Evolutionary conservation across 2,797 vertebrate species (phyloP).

Genomic region (Agapornis canus): DNA sequence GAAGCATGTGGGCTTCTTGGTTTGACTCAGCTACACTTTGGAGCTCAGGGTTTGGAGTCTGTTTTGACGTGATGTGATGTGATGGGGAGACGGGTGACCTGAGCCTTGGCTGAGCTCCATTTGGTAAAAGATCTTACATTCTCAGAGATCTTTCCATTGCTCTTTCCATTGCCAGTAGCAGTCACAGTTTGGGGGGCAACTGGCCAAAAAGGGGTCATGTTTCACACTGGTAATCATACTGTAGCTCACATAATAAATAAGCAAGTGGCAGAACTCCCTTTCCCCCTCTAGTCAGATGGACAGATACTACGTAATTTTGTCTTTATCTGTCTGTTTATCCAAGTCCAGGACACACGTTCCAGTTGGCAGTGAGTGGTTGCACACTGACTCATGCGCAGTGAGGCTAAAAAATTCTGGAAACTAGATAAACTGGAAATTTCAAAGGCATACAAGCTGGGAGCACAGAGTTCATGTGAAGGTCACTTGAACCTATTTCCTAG

Average conservation of each 20-base stretch:
- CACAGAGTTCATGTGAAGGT: slow-evolving; percentile 58
- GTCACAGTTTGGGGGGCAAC: slow-evolving; percentile 69
- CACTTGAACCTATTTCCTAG: slow-evolving; percentile 48
- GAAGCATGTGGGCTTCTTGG: slow-evolving; percentile 17
- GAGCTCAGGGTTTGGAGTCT: slow-evolving; percentile 52
- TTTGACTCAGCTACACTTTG: slow-evolving; percentile 48
- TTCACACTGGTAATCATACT: slow-evolving; percentile 71
- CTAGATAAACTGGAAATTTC: slow-evolving; percentile 54
- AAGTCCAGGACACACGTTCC: slow-evolving; percentile 1
- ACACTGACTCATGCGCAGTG: not conserved
- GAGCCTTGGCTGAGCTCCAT: slow-evolving; percentile 71
- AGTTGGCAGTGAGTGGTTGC: slow-evolving; percentile 16
- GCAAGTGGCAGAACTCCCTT: slow-evolving; percentile 57
- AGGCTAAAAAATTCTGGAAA: slow-evolving; percentile 32
- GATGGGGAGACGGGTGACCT: slow-evolving; percentile 59
- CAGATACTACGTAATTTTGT: slow-evolving; percentile 52
- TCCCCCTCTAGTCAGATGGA: not conserved
- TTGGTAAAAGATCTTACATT: slow-evolving; percentile 75
- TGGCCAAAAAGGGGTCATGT: slow-evolving; percentile 68
- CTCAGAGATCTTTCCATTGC: slow-evolving; percentile 78
- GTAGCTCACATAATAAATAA: slow-evolving; percentile 71
- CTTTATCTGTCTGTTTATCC: slow-evolving; percentile 38
- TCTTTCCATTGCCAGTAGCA: slow-evolving; percentile 74
- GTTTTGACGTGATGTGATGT: slow-evolving; percentile 69
- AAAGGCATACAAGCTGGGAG: slow-evolving; percentile 18